phyloP scores from a whole-genome alignment of 2,113 vertebrate genomes.

The Loxodonta africana region DNA sequence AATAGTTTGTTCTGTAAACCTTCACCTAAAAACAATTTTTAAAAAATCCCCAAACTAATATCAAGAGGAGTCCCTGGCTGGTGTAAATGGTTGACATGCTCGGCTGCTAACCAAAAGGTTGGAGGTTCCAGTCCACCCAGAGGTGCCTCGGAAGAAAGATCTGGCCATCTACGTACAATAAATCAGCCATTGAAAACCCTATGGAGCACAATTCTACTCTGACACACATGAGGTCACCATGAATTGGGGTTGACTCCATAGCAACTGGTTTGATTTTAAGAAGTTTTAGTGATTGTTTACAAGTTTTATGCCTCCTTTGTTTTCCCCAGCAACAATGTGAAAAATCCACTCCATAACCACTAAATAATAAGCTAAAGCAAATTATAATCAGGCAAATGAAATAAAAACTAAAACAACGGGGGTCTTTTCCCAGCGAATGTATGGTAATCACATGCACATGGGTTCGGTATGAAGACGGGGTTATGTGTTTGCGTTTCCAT shows the following conservation, averaged over 20 bases:
- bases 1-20: no score
- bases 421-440: constrained; percentile 58
- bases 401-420: constrained; percentile 63
- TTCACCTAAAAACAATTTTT: no score
- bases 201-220: no score
- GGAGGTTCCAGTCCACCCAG: neutral
- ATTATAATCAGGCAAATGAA: constrained; percentile 66
- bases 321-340: constrained; percentile 49
- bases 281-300: neutral
- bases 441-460: constrained; percentile 49
- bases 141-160: neutral
- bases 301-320: constrained; percentile 64
- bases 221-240: neutral
- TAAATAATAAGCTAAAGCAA: constrained; percentile 72
- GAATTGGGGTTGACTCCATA: neutral
- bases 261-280: neutral
- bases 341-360: constrained; percentile 67
- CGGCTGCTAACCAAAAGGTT: neutral
- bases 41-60: neutral
- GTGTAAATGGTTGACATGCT: neutral
- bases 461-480: constrained; percentile 43
- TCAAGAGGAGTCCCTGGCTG: neutral
- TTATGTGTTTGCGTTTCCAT: neutral
- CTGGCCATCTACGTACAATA: neutral
- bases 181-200: neutral